These are phyloP conservation scores for Macropodus opercularis DNA, from an alignment of 2,797 vertebrate genomes.

Conservation along the genomic window DNA sequence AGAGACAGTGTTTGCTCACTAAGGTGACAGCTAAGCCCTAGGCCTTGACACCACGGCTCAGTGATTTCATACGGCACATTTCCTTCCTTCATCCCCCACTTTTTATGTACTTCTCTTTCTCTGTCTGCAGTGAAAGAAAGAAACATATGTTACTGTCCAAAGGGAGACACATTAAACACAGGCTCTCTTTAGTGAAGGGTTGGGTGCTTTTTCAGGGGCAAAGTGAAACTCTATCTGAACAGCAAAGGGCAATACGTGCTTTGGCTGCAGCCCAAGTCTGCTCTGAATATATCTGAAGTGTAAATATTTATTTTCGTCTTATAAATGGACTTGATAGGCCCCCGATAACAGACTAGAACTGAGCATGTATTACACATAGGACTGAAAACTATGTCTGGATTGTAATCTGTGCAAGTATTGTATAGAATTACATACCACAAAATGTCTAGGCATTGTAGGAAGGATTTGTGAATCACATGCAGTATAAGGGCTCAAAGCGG, in stretches of 20 bases:
- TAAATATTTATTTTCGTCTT: conserved; percentile 83
- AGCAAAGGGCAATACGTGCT: conserved; percentile 78
- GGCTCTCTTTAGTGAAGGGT: conserved; percentile 74
- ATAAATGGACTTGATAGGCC: conserved; percentile 79
- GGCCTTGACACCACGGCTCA: conserved; percentile 53
- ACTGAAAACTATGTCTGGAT: conserved; percentile 55
- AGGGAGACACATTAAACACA: conserved; percentile 76
- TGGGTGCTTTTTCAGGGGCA: conserved; percentile 73
- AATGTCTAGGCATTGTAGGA: conserved; percentile 19
- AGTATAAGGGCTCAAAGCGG: conserved; percentile 19
- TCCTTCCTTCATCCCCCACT: conserved; percentile 54
- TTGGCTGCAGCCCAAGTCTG: conserved; percentile 68
- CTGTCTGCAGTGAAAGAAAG: conserved; percentile 71
- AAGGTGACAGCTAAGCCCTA: conserved; percentile 72
- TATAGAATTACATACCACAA: conserved; percentile 54
- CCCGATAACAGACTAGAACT: conserved; percentile 75
- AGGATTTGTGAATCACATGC: conserved; percentile 20
- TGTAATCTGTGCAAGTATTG: conserved; percentile 38
- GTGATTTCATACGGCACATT: conserved; percentile 61
- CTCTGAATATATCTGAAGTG: conserved; percentile 76
- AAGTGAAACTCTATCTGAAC: conserved; percentile 77
- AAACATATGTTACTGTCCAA: conserved; percentile 75
- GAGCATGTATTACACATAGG: conserved; percentile 55
- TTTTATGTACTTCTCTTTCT: conserved; percentile 53
- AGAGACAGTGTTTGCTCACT: conserved; percentile 72